A percentile compares a stretch with the other conserved stretches of the same genome.
These are phyloP conservation scores for Zelleria hepariella DNA, from an alignment of 2,888 invertebrate species.

Conservation along the genomic window DNA sequence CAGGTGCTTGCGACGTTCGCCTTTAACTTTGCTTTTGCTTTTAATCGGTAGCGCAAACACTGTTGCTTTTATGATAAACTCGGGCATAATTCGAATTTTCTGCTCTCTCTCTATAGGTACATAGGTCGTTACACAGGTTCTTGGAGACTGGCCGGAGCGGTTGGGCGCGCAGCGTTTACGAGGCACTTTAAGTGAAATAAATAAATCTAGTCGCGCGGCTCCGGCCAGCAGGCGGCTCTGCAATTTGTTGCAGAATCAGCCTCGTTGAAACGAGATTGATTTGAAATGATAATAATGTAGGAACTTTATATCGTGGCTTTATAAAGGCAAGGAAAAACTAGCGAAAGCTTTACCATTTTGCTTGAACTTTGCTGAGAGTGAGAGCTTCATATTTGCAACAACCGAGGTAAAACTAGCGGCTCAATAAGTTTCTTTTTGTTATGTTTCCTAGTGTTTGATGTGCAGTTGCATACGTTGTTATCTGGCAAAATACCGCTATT, in stretches of 20 bases:
- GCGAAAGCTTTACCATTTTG: too few relatives aligned
- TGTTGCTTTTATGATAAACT: neutral
- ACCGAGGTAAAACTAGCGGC: too few relatives aligned
- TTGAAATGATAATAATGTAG: neutral
- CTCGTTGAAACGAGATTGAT: slow-evolving; percentile 13
- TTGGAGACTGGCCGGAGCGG: neutral
- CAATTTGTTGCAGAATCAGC: slow-evolving; percentile 49
- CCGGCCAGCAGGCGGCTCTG: slow-evolving; percentile 23
- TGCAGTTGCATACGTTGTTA: too few relatives aligned
- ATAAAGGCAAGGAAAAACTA: too few relatives aligned
- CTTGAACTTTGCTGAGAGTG: too few relatives aligned
- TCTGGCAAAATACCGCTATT: too few relatives aligned
- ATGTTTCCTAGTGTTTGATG: too few relatives aligned
- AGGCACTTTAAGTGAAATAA: slow-evolving; percentile 57
- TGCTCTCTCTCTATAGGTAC: neutral
- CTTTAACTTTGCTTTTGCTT: neutral
- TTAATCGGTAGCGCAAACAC: neutral
- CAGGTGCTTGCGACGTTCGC: neutral
- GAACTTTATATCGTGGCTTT: neutral
- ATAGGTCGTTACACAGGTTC: neutral
- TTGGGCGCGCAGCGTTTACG: slow-evolving; percentile 29
- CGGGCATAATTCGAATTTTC: neutral
- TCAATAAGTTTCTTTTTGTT: too few relatives aligned
- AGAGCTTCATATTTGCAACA: too few relatives aligned
- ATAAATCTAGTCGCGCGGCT: slow-evolving; percentile 47